phyloP scores from a whole-genome alignment of 2,797 vertebrate genomes.

The Acrossocheilus fasciatus region DNA sequence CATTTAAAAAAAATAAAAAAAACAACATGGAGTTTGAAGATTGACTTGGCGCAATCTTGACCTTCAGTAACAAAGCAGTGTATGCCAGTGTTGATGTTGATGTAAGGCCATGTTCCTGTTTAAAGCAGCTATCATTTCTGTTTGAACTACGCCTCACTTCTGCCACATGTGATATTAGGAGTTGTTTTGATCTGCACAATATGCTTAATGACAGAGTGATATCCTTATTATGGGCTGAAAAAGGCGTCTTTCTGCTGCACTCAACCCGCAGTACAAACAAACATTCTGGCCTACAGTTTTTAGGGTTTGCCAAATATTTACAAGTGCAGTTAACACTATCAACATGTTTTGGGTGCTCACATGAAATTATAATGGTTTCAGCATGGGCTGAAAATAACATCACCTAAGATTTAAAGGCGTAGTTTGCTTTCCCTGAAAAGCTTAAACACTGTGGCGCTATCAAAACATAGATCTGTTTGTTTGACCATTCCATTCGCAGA shows the following conservation, averaged over 20 bases:
- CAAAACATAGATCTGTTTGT: slow-evolving; percentile 21
- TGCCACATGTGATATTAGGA: slow-evolving; percentile 2
- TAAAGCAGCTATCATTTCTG: slow-evolving; percentile 28
- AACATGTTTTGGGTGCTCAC: slow-evolving; percentile 42
- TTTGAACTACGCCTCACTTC: neutral
- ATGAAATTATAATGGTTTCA: slow-evolving; percentile 48
- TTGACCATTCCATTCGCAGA: slow-evolving; percentile 1
- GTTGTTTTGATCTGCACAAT: slow-evolving; percentile 28
- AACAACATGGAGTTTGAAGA: neutral
- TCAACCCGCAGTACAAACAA: slow-evolving; percentile 46
- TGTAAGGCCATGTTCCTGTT: slow-evolving; percentile 29
- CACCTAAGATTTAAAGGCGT: neutral
- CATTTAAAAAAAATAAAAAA: neutral
- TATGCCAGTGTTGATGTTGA: slow-evolving; percentile 37
- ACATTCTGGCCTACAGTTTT: slow-evolving; percentile 44
- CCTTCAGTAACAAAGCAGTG: neutral
- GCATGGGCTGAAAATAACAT: slow-evolving; percentile 28
- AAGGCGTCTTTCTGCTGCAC: slow-evolving; percentile 27
- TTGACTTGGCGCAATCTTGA: neutral
- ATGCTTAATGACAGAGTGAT: slow-evolving; percentile 22
- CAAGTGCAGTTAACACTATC: slow-evolving; percentile 48
- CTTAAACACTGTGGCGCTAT: neutral
- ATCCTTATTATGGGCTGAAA: slow-evolving; percentile 27
- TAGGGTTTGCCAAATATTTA: slow-evolving; percentile 58
- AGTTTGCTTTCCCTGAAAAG: slow-evolving; percentile 7